Conservation (phyloP, 2,888 invertebrate species). For the Diaprepes abbreviatus region DNA sequence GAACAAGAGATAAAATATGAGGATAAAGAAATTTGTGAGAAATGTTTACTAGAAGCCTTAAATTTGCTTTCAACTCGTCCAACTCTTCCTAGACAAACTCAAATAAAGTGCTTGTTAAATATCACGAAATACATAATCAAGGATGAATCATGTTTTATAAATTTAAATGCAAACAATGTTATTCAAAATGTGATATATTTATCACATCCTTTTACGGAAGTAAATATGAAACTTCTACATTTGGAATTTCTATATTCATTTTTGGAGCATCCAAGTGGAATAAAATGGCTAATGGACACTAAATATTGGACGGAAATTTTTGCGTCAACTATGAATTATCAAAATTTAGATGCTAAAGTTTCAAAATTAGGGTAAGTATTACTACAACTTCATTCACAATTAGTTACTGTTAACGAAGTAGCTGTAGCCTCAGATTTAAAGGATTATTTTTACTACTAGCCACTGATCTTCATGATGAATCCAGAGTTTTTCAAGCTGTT, state of each 20-base stretch:
- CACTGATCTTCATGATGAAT: no score
- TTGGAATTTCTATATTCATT: conserved; percentile 23
- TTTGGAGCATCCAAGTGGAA: conserved; percentile 29
- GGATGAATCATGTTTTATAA: conserved; percentile 36
- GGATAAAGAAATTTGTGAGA: conserved; percentile 40
- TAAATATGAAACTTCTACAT: conserved; percentile 17
- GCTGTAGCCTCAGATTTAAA: no score
- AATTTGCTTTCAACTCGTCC: conserved; percentile 14
- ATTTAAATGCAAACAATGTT: conserved; percentile 25
- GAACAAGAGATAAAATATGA: conserved; percentile 26
- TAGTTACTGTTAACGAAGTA: no score
- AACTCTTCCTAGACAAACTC: conserved; percentile 17
- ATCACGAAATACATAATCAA: conserved; percentile 21
- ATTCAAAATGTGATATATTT: conserved; percentile 6
- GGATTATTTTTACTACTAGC: no score
- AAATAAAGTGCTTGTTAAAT: conserved; percentile 22
- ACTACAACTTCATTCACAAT: no score
- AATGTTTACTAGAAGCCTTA: conserved; percentile 29
- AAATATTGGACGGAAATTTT: conserved; percentile 21
- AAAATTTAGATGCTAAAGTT: conserved; percentile 9
- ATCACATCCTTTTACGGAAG: conserved; percentile 3
- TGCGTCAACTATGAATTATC: conserved; percentile 1
- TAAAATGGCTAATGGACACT: conserved; percentile 27
- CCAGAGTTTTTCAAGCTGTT: no score
- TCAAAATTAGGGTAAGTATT: conserved; percentile 20